These are phyloP conservation scores for Anthoscopus minutus DNA, from an alignment of 2,113 vertebrate genomes.

Conservation along the genomic window DNA sequence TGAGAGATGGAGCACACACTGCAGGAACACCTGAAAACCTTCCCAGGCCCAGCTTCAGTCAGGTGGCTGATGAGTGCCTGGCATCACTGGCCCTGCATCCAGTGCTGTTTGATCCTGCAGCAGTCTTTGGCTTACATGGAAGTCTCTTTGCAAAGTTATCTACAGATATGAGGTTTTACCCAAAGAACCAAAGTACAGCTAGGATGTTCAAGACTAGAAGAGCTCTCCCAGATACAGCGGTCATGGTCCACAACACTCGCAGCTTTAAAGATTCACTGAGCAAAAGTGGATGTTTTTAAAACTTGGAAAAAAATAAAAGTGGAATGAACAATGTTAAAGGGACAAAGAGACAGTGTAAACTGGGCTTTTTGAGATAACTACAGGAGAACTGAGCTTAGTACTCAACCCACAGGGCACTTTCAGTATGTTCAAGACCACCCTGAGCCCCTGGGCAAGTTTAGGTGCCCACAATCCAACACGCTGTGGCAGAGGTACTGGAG, in stretches of 20 bases:
- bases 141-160: background rate
- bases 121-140: background rate
- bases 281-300: background rate
- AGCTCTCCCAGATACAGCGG: background rate
- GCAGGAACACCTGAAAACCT: background rate
- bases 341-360: background rate
- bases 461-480: background rate
- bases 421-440: background rate
- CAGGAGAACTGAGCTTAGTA: background rate
- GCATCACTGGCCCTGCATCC: background rate
- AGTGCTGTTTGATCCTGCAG: background rate
- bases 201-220: background rate
- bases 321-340: background rate
- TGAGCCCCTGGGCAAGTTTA: background rate
- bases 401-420: background rate
- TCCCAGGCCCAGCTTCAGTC: background rate
- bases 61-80: background rate
- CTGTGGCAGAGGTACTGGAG: background rate
- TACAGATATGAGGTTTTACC: background rate
- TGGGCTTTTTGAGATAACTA: background rate
- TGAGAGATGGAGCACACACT: background rate
- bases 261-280: background rate
- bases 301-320: background rate
- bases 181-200: background rate
- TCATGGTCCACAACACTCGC: background rate